Evolutionary conservation across 2,797 vertebrate genomes (phyloP).

Genomic region (Enteromius mattozi): DNA sequence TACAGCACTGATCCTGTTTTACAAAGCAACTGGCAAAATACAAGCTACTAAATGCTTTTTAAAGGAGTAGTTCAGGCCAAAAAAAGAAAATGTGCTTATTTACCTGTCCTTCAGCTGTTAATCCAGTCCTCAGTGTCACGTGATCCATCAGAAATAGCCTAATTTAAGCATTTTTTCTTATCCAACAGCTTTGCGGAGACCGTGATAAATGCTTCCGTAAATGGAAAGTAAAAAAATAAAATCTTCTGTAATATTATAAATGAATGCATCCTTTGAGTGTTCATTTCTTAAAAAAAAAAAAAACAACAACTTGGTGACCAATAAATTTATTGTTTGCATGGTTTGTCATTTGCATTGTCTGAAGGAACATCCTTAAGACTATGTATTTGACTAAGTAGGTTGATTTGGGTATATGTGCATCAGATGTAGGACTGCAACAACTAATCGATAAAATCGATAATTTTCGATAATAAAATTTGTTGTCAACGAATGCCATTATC

Average conservation of each 20-base stretch:
- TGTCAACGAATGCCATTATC: too few species aligned
- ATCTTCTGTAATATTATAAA: neutral
- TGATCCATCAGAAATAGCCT: neutral
- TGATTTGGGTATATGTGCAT: neutral
- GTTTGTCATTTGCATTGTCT: neutral
- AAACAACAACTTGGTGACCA: neutral
- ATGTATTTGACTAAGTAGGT: neutral
- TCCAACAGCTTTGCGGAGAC: neutral
- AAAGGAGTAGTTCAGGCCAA: neutral
- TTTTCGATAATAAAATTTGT: too few species aligned
- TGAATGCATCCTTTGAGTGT: neutral
- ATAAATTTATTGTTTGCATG: neutral
- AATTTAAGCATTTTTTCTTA: neutral
- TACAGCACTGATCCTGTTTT: conserved; percentile 16
- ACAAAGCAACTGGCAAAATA: neutral
- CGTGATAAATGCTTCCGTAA: neutral
- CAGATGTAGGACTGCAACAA: neutral
- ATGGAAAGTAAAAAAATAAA: neutral
- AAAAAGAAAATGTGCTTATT: neutral
- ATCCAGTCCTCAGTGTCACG: neutral
- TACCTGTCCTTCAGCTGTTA: neutral
- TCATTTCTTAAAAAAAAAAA: neutral
- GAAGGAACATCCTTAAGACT: neutral
- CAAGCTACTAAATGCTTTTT: neutral
- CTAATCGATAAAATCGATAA: too few species aligned